These are phyloP conservation scores for Phrynocephalus guinanensis DNA, from an alignment of 2,797 vertebrate species.

Conservation along the genomic window DNA sequence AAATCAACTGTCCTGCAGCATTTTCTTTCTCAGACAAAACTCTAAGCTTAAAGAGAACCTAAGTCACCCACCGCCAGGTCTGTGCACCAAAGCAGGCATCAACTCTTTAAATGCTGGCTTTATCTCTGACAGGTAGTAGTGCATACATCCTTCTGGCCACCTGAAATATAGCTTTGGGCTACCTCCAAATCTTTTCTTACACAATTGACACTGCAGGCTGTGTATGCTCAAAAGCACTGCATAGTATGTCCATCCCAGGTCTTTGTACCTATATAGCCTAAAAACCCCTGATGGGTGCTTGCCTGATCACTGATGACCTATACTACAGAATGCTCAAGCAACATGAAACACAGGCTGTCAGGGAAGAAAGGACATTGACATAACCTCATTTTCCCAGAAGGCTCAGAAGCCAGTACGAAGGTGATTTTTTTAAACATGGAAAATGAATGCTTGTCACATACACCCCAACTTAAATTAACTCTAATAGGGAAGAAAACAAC, in stretches of 20 bases:
- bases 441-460: background rate
- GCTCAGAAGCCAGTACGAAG: background rate
- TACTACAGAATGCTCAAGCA: constrained; percentile 61
- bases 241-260: background rate
- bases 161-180: background rate
- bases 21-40: background rate
- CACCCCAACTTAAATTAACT: constrained; percentile 27
- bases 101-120: background rate
- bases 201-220: constrained; percentile 22
- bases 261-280: constrained; percentile 24
- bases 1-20: background rate
- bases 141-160: background rate
- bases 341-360: constrained; percentile 49
- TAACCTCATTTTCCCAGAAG: constrained; percentile 33
- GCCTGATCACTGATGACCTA: constrained; percentile 61
- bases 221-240: background rate
- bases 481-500: constrained; percentile 17
- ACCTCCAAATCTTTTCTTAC: background rate
- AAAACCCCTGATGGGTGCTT: constrained; percentile 37
- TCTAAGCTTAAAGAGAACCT: background rate
- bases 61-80: background rate
- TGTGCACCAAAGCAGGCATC: background rate
- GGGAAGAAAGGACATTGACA: constrained; percentile 65
- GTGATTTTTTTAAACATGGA: constrained; percentile 36
- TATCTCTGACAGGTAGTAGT: background rate